phyloP scores from a whole-genome alignment of 2,113 vertebrate genomes.

The Setophaga coronata region DNA sequence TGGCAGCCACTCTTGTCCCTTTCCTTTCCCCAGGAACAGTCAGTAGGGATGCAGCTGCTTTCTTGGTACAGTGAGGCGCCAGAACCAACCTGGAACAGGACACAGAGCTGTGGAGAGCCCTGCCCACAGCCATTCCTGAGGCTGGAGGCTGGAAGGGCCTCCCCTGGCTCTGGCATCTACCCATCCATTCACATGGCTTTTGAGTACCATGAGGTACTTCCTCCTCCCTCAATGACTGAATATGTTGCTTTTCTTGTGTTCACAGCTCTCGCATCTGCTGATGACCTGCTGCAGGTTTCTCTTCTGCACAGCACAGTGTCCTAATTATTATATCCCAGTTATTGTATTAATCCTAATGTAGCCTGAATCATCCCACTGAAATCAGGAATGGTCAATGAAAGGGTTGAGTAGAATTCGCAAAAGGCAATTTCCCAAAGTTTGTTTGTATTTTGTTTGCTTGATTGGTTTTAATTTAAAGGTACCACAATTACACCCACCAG shows the following conservation, averaged over 20 bases:
- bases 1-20: not conserved
- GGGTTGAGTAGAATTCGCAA: not conserved
- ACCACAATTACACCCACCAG: not conserved
- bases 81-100: rapidly evolving
- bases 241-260: not conserved
- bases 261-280: not conserved
- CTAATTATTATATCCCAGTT: not conserved
- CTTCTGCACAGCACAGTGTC: not conserved
- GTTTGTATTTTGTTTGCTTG: not conserved
- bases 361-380: not conserved
- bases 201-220: not conserved
- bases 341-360: not conserved
- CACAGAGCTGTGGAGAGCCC: rapidly evolving
- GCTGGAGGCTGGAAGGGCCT: not conserved
- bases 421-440: not conserved
- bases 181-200: not conserved
- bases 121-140: not conserved
- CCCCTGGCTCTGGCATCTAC: not conserved
- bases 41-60: not conserved
- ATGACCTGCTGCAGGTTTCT: not conserved
- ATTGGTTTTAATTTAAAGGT: not conserved
- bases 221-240: not conserved
- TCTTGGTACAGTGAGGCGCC: not conserved
- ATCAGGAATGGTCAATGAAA: not conserved
- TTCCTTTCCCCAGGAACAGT: not conserved